These are phyloP conservation scores for Pocillopora meandrina DNA, from an alignment of 92 coral and sea anemone genomes.

Conservation along the genomic window DNA sequence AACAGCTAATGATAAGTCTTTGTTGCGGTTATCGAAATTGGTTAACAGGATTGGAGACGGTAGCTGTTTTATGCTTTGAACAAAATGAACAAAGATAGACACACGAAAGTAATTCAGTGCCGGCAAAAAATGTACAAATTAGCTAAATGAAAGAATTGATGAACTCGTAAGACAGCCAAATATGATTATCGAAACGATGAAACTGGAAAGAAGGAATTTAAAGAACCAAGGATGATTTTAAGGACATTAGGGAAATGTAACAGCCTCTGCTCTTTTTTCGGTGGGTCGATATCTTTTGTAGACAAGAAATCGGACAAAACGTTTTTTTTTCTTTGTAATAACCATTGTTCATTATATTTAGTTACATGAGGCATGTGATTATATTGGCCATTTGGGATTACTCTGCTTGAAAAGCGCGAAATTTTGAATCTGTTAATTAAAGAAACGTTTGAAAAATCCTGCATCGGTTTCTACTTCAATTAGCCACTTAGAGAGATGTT, in stretches of 20 bases:
- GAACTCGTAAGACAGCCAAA: neutral
- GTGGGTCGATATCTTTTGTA: neutral
- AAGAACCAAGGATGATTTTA: neutral
- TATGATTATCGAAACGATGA: neutral
- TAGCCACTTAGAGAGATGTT: neutral
- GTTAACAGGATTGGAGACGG: slow-evolving; percentile 3
- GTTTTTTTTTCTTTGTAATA: neutral
- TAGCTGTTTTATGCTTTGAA: neutral
- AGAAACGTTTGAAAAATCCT: neutral
- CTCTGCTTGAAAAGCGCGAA: neutral
- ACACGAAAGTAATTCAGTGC: neutral
- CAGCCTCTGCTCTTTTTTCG: neutral
- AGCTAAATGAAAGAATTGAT: neutral
- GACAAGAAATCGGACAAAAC: slow-evolving; percentile 7
- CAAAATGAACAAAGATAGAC: slow-evolving; percentile 13
- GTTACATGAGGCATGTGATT: neutral
- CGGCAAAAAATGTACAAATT: slow-evolving; percentile 4
- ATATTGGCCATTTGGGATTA: slow-evolving; percentile 12
- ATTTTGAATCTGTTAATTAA: slow-evolving; percentile 7
- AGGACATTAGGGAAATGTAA: neutral
- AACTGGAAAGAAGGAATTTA: neutral
- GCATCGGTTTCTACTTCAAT: neutral
- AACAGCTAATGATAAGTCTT: neutral
- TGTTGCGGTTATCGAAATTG: neutral
- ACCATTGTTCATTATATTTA: neutral